Evolutionary conservation across 2,113 vertebrate species (phyloP), one percentile per base, ranked within the genome.

Genomic region (Sturnus vulgaris): DNA sequence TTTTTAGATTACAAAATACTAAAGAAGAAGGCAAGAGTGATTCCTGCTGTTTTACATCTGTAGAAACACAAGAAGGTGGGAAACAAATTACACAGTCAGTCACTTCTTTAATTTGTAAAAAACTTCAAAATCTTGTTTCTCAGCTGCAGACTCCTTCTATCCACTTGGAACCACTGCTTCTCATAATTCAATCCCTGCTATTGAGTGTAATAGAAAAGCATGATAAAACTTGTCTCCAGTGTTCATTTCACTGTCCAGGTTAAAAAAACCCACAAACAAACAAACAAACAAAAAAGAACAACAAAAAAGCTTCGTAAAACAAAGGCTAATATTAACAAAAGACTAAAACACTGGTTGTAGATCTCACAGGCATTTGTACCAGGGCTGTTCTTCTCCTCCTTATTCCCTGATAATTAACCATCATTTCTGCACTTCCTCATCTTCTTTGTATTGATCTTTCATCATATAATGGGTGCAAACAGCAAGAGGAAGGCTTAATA

Each of bases 391-490:
- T 96, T 77, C 82, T 94, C 39, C 47, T 95, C 53, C 72, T 70
- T 47, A 68, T 20, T 89, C 85, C 71, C 49, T 44, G 53, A 97
- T 96, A 97, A 98, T 96, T 97, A 97, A 96, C 81, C 63, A 4
- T 96, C 88, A 93, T 95, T 97, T 97, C 92, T 39, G 37, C 68
- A 96, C 94, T 96, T 97, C 96, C 95, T 97, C 94, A 95, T 97
- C 92, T 97, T 93, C 93, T 96, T 91, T 11, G 23, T 98, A 97
- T 97, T 98, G 97, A 97, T 98, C 93, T 98, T 97, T 97, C 97
- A 97, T 96, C 92, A 94, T 76, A 96, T 97, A 97, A 98, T 97
- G 68, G 91, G 92, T 90, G 93, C 94, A 97, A 97, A 96, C 96
- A 97, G 85, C 66, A 97, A 97, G 82, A 97, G 85, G 77, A 98